Evolutionary conservation across 2,888 invertebrate genomes (phyloP), one percentile per base, ranked within the genome.

Genomic region (Lepas anatifera): DNA sequence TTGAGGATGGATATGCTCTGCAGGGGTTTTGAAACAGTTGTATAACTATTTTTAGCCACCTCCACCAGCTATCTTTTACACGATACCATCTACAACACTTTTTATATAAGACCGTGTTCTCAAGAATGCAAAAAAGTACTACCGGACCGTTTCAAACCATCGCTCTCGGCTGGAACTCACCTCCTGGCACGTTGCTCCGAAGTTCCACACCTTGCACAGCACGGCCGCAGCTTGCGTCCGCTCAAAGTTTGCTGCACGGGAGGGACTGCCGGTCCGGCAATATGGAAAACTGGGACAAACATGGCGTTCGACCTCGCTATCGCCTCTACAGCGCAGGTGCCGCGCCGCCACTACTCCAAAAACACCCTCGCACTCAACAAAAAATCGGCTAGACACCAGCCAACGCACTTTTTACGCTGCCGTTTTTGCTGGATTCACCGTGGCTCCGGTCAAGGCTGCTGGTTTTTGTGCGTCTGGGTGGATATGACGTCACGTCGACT

Each of bases 381-480:
- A 58, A 58, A 58, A 52, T 22, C n/a, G n/a, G 7, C 32, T 35
- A 58, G 58, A 58, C 58, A n/a, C n/a, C n/a, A 35, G 29, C 58
- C 32, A 58, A 58, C 4, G 16, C 22, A 25, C 8, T 22, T 35
- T 58, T 58, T 58, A 35, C 35, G 35, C 58, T 22, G 22, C 6
- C 58, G 58, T 58, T 58, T 58, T 58, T 58, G 32, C 35, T 13
- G 10, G 35, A 32, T 32, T 35, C 58, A 58, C 35, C 35, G 58
- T 6, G 32, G 58, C 58, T 35, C 18, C 58, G 58, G 58, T 58
- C 58, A 58, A 58, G 58, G 58, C 1, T 35, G 18, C 32, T 22
- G n/a, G 41, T 58, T 58, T 58, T 58, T 58, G 35, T 58, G 35
- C 22, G 58, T 58, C 58, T 58, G 58, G 58, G 32, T 58, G 58